Conservation (phyloP, 2,113 vertebrate genomes). For the Chrysochloris asiatica region DNA sequence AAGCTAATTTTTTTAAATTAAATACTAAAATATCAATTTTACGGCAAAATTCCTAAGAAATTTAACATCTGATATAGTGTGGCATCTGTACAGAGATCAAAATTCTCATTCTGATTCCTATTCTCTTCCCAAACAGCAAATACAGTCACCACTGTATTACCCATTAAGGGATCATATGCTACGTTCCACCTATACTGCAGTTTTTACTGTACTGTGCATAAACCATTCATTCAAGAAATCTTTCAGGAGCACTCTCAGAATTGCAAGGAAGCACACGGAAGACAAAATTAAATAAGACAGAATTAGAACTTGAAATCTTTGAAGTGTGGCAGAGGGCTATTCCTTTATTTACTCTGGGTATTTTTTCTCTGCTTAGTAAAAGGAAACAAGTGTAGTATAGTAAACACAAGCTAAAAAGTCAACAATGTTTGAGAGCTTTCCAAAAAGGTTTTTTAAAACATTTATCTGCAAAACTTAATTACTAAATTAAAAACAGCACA, state of each 20-base stretch:
- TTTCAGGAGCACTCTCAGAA: not conserved
- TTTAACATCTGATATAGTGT: not conserved
- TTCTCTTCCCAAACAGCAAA: conserved; percentile 14
- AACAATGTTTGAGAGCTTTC: not conserved
- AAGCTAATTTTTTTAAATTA: not conserved
- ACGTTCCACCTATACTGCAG: not conserved
- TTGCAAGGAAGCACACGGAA: conserved; percentile 42
- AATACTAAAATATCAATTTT: conserved; percentile 33
- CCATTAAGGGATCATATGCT: not conserved
- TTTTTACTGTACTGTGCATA: conserved; percentile 7
- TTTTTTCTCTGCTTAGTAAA: not conserved
- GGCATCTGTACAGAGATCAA: not conserved
- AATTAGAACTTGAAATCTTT: conserved; percentile 31
- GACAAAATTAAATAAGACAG: conserved; percentile 14
- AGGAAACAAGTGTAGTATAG: not conserved
- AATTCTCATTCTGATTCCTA: conserved; percentile 28
- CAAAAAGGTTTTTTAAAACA: conserved; percentile 23
- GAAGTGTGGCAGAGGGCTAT: not conserved
- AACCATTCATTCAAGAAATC: conserved; percentile 49
- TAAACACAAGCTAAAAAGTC: conserved; percentile 20
- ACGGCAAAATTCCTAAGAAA: conserved; percentile 21
- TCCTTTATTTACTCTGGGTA: conserved; percentile 3
- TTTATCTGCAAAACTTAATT: conserved; percentile 18
- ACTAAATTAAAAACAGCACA: conserved; percentile 44
- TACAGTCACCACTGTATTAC: not conserved